A percentile compares a stretch with the other conserved stretches of the same genome.
These are phyloP conservation scores for Bedellia somnulentella DNA, from an alignment of 2,888 invertebrate species.

Conservation along the genomic window DNA sequence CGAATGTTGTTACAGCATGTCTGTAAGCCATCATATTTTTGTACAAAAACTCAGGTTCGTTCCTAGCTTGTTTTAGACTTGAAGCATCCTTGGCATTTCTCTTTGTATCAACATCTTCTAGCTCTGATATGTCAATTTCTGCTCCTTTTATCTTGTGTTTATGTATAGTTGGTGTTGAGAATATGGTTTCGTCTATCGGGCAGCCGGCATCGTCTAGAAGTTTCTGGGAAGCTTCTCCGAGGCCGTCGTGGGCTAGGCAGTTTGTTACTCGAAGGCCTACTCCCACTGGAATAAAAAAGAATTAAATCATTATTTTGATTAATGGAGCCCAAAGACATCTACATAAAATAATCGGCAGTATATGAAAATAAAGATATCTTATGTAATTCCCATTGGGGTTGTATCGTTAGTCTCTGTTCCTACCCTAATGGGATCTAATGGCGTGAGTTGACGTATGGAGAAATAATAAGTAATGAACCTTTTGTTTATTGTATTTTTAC, in stretches of 20 bases:
- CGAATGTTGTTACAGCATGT: slow-evolving; percentile 66
- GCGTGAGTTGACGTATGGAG: too few relatives aligned
- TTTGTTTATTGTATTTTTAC: too few relatives aligned
- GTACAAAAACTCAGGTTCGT: slow-evolving; percentile 35
- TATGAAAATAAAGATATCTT: too few relatives aligned
- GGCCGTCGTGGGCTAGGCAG: slow-evolving; percentile 77
- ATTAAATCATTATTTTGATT: not conserved
- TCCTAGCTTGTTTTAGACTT: slow-evolving; percentile 25
- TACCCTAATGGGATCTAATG: too few relatives aligned
- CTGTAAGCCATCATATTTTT: slow-evolving; percentile 54
- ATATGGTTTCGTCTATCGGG: slow-evolving; percentile 68
- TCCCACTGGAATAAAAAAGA: slow-evolving; percentile 52
- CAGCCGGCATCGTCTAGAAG: slow-evolving; percentile 75
- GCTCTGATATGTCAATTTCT: slow-evolving; percentile 37
- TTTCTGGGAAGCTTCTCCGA: slow-evolving; percentile 74
- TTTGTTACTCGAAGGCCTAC: slow-evolving; percentile 75
- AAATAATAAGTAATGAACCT: too few relatives aligned
- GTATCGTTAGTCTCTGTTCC: too few relatives aligned
- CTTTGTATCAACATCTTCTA: slow-evolving; percentile 29
- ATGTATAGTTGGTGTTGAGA: slow-evolving; percentile 55
- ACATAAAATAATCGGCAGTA: too few relatives aligned
- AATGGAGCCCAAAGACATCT: not conserved
- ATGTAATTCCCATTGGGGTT: too few relatives aligned
- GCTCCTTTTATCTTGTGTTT: slow-evolving; percentile 32
- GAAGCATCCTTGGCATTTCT: slow-evolving; percentile 29